Percentiles rank a stretch among this genome's conserved stretches.
These are phyloP conservation scores for Dryadula phaetusa DNA, from an alignment of 2,888 invertebrate genomes.

Conservation along the genomic window DNA sequence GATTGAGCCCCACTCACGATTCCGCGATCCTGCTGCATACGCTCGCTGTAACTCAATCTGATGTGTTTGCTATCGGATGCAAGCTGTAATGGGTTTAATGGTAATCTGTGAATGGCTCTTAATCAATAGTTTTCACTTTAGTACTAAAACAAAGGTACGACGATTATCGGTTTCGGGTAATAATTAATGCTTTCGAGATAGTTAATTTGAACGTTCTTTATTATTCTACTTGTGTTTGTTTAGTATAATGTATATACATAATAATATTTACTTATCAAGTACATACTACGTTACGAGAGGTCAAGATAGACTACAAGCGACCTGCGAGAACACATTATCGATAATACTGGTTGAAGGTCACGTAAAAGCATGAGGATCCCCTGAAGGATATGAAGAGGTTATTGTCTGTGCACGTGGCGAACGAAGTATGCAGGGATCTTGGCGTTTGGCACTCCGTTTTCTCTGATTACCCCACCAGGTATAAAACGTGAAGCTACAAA, in stretches of 20 bases:
- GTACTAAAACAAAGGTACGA: conserved; percentile 20
- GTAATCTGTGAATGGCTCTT: conserved; percentile 51
- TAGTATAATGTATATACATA: not conserved
- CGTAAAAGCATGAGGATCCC: too few relatives aligned
- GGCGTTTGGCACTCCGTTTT: too few relatives aligned
- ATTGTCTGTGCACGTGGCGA: too few relatives aligned
- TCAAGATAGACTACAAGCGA: too few relatives aligned
- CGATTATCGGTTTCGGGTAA: conserved; percentile 26
- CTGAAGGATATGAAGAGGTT: too few relatives aligned
- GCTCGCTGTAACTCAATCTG: conserved; percentile 60
- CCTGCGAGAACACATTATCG: too few relatives aligned
- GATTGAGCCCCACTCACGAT: conserved; percentile 55
- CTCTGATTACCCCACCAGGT: too few relatives aligned
- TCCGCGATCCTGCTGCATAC: conserved; percentile 48
- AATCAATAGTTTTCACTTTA: conserved; percentile 42
- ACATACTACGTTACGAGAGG: too few relatives aligned
- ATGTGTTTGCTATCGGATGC: conserved; percentile 64
- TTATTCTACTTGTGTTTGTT: not conserved
- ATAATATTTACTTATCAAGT: not conserved
- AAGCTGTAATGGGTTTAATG: conserved; percentile 54
- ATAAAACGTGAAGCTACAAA: too few relatives aligned
- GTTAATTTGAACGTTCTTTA: not conserved
- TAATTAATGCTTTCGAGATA: conserved; percentile 8
- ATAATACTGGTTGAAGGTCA: too few relatives aligned
- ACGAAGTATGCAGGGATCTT: too few relatives aligned